These are phyloP conservation scores for Pomatorhinus ruficollis DNA, from an alignment of 2,113 vertebrate genomes.

Conservation along the genomic window DNA sequence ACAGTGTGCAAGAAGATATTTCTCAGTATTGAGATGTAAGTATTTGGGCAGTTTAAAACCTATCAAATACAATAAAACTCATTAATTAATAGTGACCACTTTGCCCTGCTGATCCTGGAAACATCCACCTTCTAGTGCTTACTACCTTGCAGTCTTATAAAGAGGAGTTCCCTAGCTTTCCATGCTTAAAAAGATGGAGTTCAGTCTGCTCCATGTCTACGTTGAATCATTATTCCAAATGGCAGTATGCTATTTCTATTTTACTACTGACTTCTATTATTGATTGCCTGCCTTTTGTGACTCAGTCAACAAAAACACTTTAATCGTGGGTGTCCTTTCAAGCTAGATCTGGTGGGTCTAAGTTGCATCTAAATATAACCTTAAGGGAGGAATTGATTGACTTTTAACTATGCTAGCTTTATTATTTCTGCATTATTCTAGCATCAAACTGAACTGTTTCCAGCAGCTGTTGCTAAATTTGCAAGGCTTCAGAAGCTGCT, in stretches of 20 bases:
- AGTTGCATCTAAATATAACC: background rate
- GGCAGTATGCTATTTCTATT: background rate
- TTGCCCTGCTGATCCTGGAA: background rate
- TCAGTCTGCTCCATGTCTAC: background rate
- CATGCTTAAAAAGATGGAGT: background rate
- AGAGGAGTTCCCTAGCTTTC: background rate
- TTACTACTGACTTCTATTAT: background rate
- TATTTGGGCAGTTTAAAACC: background rate
- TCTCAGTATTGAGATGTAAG: background rate
- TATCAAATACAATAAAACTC: background rate
- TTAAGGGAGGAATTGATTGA: background rate
- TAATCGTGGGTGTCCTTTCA: constrained; percentile 5
- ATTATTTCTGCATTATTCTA: background rate
- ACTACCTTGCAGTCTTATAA: background rate
- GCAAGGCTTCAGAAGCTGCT: background rate
- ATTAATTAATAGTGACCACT: background rate
- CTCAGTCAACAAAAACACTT: background rate
- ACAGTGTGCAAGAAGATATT: background rate
- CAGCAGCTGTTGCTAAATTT: constrained; percentile 3
- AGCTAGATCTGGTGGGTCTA: background rate
- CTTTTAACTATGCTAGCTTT: background rate
- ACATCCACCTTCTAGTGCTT: background rate
- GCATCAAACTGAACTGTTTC: constrained; percentile 1
- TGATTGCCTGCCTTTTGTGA: background rate
- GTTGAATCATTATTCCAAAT: background rate